phyloP scores from a whole-genome alignment of 1,140 invertebrate species.

The Bombus superbus region DNA sequence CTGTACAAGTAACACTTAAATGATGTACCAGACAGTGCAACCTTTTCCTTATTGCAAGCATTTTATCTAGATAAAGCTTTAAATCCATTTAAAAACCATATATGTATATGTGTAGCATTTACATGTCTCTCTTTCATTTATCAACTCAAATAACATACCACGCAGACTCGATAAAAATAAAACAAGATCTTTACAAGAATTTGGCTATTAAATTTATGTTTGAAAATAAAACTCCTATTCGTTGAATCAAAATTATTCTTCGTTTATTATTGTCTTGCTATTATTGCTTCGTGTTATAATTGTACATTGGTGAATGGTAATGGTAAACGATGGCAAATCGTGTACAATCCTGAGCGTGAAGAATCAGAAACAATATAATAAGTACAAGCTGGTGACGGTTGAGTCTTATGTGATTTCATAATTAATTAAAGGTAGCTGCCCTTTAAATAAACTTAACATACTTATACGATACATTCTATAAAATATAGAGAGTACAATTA shows the following conservation, averaged over 20 bases:
- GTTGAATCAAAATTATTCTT: constrained; percentile 27
- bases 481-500: neutral
- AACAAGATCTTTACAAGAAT: too few species aligned
- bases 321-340: constrained; percentile 22
- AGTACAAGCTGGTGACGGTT: neutral
- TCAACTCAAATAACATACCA: too few species aligned
- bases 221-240: too few species aligned
- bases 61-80: too few species aligned
- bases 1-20: too few species aligned
- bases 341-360: constrained; percentile 19
- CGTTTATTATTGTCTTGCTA: constrained; percentile 72
- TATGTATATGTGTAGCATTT: too few species aligned
- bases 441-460: constrained; percentile 29
- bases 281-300: constrained; percentile 62
- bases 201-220: neutral
- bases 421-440: constrained; percentile 42
- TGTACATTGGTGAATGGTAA: constrained; percentile 45
- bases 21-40: too few species aligned
- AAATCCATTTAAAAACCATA: too few species aligned
- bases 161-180: too few species aligned
- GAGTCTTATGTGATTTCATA: neutral
- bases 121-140: too few species aligned
- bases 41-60: too few species aligned
- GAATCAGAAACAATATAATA: neutral
- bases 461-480: constrained; percentile 6